Evolutionary conservation across 2,113 vertebrate species (phyloP).

Genomic region (Dermatemys mawii): DNA sequence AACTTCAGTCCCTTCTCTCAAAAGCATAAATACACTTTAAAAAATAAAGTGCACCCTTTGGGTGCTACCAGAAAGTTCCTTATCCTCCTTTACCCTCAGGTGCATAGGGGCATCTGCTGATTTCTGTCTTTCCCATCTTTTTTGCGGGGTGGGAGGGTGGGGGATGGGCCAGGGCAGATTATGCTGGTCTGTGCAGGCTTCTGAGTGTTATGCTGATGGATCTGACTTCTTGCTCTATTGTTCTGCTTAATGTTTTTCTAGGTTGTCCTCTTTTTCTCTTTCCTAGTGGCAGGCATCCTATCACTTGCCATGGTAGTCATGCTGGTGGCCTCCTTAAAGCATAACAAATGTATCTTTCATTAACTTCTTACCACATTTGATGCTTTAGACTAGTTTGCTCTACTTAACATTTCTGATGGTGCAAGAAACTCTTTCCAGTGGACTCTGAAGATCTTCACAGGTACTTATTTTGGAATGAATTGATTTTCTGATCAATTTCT

Average conservation of each 20-base stretch:
- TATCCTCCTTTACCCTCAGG: background rate
- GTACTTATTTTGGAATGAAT: too few species aligned
- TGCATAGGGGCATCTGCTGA: background rate
- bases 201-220: background rate
- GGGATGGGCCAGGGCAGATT: too few species aligned
- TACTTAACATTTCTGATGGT: too few species aligned
- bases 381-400: too few species aligned
- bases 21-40: background rate
- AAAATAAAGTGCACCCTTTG: background rate
- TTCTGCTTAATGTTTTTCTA: background rate
- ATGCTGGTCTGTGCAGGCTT: background rate
- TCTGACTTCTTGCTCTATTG: background rate
- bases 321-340: background rate
- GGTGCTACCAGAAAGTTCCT: background rate
- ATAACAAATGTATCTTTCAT: too few species aligned
- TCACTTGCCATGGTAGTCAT: background rate
- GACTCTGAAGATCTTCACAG: too few species aligned
- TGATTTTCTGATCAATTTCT: too few species aligned
- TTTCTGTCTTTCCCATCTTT: background rate
- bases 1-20: background rate
- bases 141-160: too few species aligned
- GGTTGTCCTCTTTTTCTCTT: background rate
- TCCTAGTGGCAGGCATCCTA: background rate
- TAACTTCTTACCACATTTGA: too few species aligned
- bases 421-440: too few species aligned